phyloP scores from a whole-genome alignment of 2,113 vertebrate genomes.

The Oryctolagus cuniculus region DNA sequence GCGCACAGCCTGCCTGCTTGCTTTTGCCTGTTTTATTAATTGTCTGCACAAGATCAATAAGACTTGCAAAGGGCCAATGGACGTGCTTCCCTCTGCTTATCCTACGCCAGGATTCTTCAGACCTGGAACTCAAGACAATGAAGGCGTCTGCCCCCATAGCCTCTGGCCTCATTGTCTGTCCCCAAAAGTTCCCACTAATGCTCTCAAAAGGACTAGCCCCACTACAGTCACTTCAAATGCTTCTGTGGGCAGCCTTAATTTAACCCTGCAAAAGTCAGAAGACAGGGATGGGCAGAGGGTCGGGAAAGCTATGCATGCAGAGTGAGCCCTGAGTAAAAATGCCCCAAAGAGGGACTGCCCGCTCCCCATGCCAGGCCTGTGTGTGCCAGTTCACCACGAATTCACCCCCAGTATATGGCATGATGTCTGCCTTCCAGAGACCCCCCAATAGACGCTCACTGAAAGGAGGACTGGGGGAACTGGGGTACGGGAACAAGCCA shows the following conservation, averaged over 20 bases:
- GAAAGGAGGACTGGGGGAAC: not conserved
- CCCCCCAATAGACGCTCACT: not conserved
- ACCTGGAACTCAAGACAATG: not conserved
- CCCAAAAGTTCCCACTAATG: not conserved
- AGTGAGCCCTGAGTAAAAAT: not conserved
- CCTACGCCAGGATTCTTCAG: not conserved
- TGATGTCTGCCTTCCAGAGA: not conserved
- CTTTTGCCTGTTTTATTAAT: slow-evolving; percentile 30
- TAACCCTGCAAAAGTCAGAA: not conserved
- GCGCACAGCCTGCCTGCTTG: not conserved
- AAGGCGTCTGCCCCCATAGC: not conserved
- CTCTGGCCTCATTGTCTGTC: not conserved
- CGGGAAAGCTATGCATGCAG: not conserved
- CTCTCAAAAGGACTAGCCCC: not conserved
- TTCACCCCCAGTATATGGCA: not conserved
- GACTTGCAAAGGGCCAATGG: not conserved
- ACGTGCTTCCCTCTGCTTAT: not conserved
- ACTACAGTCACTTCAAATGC: not conserved
- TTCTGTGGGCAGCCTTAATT: not conserved
- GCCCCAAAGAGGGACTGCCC: not conserved
- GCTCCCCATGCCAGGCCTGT: not conserved
- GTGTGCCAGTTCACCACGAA: not conserved
- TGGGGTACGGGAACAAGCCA: not conserved
- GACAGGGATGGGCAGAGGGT: not conserved
- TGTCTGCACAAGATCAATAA: slow-evolving; percentile 12